A percentile compares a stretch with the other conserved stretches of the same genome.
These are phyloP conservation scores for Emys orbicularis DNA, from an alignment of 2,797 vertebrate genomes.

Conservation along the genomic window DNA sequence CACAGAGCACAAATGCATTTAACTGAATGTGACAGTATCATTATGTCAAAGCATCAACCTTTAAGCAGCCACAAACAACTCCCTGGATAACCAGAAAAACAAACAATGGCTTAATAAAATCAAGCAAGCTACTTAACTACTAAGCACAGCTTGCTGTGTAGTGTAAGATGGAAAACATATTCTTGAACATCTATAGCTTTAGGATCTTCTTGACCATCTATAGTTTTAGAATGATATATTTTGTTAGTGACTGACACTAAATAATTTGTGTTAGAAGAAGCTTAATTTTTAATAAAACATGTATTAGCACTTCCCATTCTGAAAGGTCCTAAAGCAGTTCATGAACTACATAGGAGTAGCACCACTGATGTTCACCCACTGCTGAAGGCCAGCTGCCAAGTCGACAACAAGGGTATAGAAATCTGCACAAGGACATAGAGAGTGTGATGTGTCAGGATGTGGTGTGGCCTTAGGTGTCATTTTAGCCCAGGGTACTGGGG, in stretches of 20 bases:
- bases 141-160: neutral
- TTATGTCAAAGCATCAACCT: constrained; percentile 7
- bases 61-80: constrained; percentile 10
- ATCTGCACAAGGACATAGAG: neutral
- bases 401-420: neutral
- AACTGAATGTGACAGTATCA: neutral
- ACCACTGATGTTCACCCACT: neutral
- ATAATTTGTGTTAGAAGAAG: accelerated
- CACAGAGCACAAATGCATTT: neutral
- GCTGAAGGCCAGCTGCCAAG: neutral
- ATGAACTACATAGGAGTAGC: neutral
- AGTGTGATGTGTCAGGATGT: accelerated
- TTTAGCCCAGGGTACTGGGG: neutral
- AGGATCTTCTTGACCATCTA: neutral
- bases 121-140: neutral
- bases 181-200: neutral
- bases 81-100: neutral
- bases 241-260: neutral
- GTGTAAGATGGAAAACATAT: neutral
- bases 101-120: neutral
- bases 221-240: neutral
- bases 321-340: neutral
- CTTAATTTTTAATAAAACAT: accelerated
- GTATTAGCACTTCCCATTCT: no score
- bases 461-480: neutral